These are phyloP conservation scores for Malurus splendens DNA, from an alignment of 2,797 vertebrate species.

Conservation along the genomic window DNA sequence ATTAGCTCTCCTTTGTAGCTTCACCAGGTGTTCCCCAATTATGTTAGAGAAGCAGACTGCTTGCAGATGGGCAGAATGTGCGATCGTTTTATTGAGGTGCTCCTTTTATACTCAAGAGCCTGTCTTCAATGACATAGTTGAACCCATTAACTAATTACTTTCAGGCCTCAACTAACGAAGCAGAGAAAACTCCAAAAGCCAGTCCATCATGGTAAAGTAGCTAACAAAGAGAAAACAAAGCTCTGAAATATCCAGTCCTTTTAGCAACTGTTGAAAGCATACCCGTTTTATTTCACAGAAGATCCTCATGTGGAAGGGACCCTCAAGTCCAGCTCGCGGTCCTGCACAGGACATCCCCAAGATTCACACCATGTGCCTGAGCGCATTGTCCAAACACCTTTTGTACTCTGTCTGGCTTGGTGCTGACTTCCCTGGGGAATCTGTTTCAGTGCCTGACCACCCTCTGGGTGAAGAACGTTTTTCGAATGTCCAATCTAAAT, in stretches of 20 bases:
- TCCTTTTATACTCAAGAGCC: background rate
- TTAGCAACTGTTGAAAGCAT: too few relatives aligned
- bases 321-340: background rate
- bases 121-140: background rate
- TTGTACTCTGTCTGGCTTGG: background rate
- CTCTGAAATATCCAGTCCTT: fast-evolving
- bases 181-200: background rate
- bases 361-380: background rate
- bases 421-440: background rate
- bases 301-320: background rate
- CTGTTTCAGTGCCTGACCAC: background rate
- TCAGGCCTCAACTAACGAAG: background rate
- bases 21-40: background rate
- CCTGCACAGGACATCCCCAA: background rate
- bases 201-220: background rate
- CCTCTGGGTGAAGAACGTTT: background rate
- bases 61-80: background rate
- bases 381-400: background rate
- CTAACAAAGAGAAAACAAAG: background rate
- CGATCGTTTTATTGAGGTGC: background rate
- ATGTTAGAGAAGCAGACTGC: background rate
- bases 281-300: background rate
- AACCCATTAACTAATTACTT: background rate
- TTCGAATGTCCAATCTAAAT: background rate
- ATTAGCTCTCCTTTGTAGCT: background rate